Base-by-base conservation (phyloP, 2,888 invertebrate genomes). In the Xestia c-nigrum region DNA sequence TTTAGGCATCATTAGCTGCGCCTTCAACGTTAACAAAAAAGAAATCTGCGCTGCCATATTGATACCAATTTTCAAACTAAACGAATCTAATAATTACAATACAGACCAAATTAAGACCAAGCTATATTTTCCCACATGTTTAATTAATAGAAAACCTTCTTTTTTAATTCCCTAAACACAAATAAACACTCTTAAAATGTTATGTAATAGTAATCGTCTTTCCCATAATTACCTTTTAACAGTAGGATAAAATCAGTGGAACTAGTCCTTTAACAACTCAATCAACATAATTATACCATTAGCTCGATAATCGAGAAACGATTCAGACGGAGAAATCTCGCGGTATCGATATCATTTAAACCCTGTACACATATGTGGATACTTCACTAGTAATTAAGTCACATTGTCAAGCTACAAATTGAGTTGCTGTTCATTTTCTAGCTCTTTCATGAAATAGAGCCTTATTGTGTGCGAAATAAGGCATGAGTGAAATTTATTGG, bases 371-470 rank as follows among this genome's bases (percentile, higher is more conserved):
- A 80, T 81, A 80, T 88, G 87, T 86, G 84, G 72, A 87, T 88
- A 90, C 92, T 89, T 92, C 93, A 90, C 92, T 92, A 92, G 91
- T 91, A 93, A 93, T 94, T 93, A 93, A 90, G 89, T 90, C 88
- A 88, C 86, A 89, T 87, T 85, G 79, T 81, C 84, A 87, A 87
- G 82, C 83, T 80, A 78, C 78, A 84, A 85, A 77, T 76, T n/a
- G 61, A 74, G 72, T 64, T 81, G 55, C 59, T 19, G 66, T 50
- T n/a, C 9, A 19, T 47, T n/a, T 52, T 6, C 0, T 16, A 50
- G 3, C 24, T 31, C 61, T 43, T 64, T 50, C 6, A 5, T 43
- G 3, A 82, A 68, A 69, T 46, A 0, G 5, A 65, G 61, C 83
- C 79, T 83, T 83, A 71, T 59, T 0, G 0, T 0, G 0, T 12